These are phyloP conservation scores for Rhinatrema bivittatum DNA, from an alignment of 2,797 vertebrate species.

Conservation along the genomic window DNA sequence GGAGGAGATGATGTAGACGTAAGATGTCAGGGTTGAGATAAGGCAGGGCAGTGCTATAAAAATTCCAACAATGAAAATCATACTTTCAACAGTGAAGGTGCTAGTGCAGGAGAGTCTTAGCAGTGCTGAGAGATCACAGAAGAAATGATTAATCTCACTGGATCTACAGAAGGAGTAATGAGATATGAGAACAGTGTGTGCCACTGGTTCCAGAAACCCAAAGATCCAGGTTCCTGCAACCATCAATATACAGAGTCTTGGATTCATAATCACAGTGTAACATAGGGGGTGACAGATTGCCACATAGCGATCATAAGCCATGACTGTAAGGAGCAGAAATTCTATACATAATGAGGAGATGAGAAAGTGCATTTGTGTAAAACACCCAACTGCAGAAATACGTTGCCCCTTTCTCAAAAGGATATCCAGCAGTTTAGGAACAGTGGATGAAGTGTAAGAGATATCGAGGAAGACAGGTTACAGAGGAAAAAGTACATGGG, in stretches of 20 bases:
- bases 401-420: slow-evolving; percentile 7
- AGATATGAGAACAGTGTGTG: slow-evolving; percentile 9
- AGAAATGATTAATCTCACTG: slow-evolving; percentile 16
- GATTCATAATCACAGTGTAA: slow-evolving; percentile 4
- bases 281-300: slow-evolving; percentile 10
- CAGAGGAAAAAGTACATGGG: slow-evolving; percentile 24
- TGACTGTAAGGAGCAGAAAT: slow-evolving; percentile 8
- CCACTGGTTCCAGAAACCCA: slow-evolving; percentile 4
- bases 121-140: too few relatives aligned
- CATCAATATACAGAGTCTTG: background rate
- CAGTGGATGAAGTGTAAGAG: slow-evolving; percentile 10
- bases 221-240: background rate
- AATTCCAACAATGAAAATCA: slow-evolving; percentile 23
- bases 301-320: slow-evolving; percentile 13
- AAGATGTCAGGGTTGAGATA: too few relatives aligned
- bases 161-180: slow-evolving; percentile 13
- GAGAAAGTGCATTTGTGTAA: slow-evolving; percentile 15
- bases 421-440: slow-evolving; percentile 23
- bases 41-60: too few relatives aligned
- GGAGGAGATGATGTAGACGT: too few relatives aligned
- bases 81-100: slow-evolving; percentile 12
- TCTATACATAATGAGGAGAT: slow-evolving; percentile 16
- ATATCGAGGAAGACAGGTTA: slow-evolving; percentile 14
- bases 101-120: slow-evolving; percentile 17
- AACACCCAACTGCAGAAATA: slow-evolving; percentile 7